phyloP scores from a whole-genome alignment of 2,113 vertebrate species.

The Poecile atricapillus region DNA sequence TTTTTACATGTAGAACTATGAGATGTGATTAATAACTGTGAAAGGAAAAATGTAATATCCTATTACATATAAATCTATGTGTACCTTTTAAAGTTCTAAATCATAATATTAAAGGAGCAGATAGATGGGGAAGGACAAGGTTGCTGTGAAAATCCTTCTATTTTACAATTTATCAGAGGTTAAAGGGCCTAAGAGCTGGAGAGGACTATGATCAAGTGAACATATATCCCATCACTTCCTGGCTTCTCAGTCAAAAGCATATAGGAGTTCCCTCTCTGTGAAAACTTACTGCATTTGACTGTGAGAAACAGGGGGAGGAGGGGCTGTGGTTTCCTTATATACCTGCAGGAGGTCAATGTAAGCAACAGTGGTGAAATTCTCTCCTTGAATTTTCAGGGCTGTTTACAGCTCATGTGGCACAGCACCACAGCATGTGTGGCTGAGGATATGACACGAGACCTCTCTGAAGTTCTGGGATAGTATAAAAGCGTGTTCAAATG shows the following conservation, averaged over 20 bases:
- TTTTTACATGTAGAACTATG: background rate
- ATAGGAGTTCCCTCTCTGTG: background rate
- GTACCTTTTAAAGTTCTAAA: too few species aligned
- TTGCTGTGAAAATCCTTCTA: background rate
- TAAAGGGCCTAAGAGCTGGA: background rate
- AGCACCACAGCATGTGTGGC: background rate
- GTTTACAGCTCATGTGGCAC: background rate
- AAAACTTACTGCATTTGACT: background rate
- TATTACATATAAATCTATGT: too few species aligned
- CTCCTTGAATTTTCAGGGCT: background rate
- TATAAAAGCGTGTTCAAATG: background rate
- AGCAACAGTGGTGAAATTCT: background rate
- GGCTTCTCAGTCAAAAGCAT: background rate
- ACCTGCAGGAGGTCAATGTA: constrained; percentile 2
- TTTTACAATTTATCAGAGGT: background rate
- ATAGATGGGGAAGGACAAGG: background rate
- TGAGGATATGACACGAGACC: background rate
- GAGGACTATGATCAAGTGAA: background rate
- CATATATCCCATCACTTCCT: background rate
- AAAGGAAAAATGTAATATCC: too few species aligned
- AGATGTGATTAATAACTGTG: too few species aligned
- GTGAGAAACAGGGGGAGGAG: background rate
- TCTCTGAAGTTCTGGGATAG: background rate
- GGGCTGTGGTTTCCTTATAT: background rate
- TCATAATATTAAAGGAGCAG: background rate